Base-by-base conservation (phyloP, 2,797 vertebrate species). In the Neoniphon sammara region DNA sequence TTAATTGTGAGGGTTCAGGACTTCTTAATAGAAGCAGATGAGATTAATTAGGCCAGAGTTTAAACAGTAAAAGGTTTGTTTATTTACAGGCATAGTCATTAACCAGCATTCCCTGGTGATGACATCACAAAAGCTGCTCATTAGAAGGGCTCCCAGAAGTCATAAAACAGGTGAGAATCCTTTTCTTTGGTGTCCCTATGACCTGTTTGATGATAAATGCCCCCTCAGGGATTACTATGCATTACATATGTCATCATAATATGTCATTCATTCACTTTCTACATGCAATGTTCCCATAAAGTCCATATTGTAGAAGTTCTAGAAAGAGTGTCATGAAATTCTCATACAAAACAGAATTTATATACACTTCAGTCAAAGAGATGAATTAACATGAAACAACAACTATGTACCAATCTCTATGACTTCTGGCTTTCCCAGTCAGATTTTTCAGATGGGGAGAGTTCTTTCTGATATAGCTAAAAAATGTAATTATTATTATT, bases 51-150 rank as follows among this genome's bases (percentile, higher is more conserved):
- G 75, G 66, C 66, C 36, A 54, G 66, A 71, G 65, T 76, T 53
- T 70, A 59, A 82, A 73, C 49, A 75, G 54, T 58, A 68, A 86
- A 78, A 58, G 61, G 61, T 74, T 70, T 87, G 81, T 86, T 88
- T 91, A 80, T 89, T 44, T 85, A 63, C 58, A 71, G 49, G 53
- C 54, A 75, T 84, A 82, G 86, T 89, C 83, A 84, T 89, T 87
- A 84, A 27, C 49, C 5, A 7, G 54, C 60, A 62, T 56, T 78
- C 54, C 54, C 30, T 54, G 70, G 46, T 68, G 75, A 86, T 78
- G 68, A 70, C 57, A 85, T 82, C 64, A 81, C 64, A 84, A 78
- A 82, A 18, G 31, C 52, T 65, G 71, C 78, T 86, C 76, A 83
- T 88, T 89, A 88, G 63, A 79, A 47, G 64, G 53, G 60, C 54